Evolutionary conservation across 2,888 invertebrate genomes (phyloP), one percentile per base, ranked within the genome.

Genomic region (Meganola albula): DNA sequence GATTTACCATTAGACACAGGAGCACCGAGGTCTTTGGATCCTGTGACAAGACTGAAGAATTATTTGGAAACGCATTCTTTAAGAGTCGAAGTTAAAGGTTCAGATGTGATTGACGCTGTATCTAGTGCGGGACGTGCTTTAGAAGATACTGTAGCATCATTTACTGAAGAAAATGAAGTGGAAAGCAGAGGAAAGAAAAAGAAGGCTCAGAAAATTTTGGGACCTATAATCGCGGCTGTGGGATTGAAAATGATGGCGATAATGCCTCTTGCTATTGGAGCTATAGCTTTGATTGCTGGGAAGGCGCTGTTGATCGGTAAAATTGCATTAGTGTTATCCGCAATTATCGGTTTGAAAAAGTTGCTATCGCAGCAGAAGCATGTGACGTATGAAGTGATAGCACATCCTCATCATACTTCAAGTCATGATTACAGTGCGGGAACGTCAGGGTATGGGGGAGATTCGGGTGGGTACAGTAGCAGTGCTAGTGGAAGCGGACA

Each of bases 381-480:
- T 63, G 95, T 95, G 45, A 95, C 95, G 3, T 95, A 95, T 65
- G 95, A 95, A 68, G 94, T 95, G 18, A 93, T 95, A 0, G 90
- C 93, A 0, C 95, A 95, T 71, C 94, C 94, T 31, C 94, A 94
- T 40, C 89, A 90, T 38, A 89, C 90, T 34, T 91, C 92, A 46
- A 90, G 91, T 56, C 93, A 93, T 14, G 89, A 89, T 10, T 70
- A 69, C 22, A 48, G 49, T 27, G 87, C 87, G 20, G 90, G 89
- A 9, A 88, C 89, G n/a, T 88, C 88, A 47, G 90, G 90, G 3
- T 90, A 90, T 44, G 90, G 90, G 4, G 90, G 90, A 11, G 89
- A 88, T 27, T 87, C 89, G n/a, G 90, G 89, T 32, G 85, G 83
- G 5, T 45, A 87, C 39, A 88, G 88, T 44, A 74, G 79, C 27